These are phyloP conservation scores for Pholis gunnellus DNA, from an alignment of 2,113 vertebrate species.

Conservation along the genomic window DNA sequence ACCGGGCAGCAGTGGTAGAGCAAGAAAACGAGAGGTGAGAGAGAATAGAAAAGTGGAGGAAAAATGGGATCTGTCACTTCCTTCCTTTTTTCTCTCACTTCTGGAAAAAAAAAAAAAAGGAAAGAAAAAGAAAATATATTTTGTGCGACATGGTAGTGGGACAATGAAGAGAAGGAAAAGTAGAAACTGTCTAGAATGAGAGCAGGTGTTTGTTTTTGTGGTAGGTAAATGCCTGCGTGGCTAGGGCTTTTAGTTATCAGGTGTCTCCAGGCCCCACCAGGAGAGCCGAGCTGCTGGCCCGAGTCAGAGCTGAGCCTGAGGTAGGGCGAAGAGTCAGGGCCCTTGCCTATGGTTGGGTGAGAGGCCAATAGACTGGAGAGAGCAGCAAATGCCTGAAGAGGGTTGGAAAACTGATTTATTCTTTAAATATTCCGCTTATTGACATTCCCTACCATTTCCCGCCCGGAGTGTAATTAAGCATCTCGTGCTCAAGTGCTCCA, in stretches of 20 bases:
- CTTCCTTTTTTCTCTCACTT: constrained; percentile 68
- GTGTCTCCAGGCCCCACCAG: constrained; percentile 73
- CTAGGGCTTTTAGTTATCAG: constrained; percentile 79
- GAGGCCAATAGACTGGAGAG: constrained; percentile 60
- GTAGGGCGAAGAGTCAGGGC: constrained; percentile 57
- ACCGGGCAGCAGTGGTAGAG: constrained; percentile 53
- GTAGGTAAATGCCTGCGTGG: constrained; percentile 66
- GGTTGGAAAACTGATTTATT: constrained; percentile 39
- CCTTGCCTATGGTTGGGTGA: constrained; percentile 61
- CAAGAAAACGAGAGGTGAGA: constrained; percentile 64
- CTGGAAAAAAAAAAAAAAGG: constrained; percentile 44
- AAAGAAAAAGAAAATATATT: constrained; percentile 57
- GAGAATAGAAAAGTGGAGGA: constrained; percentile 69
- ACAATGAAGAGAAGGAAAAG: constrained; percentile 29
- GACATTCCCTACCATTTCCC: constrained; percentile 30
- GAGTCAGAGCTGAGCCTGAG: constrained; percentile 61
- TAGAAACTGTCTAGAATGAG: constrained; percentile 51
- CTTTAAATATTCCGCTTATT: constrained; percentile 23
- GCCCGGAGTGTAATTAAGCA: constrained; percentile 52
- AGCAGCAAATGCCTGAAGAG: constrained; percentile 27
- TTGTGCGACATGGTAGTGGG: constrained; percentile 46
- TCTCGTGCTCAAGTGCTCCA: constrained; percentile 10
- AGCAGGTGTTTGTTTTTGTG: constrained; percentile 68
- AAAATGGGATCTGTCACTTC: constrained; percentile 74
- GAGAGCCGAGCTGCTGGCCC: constrained; percentile 62